These are phyloP conservation scores for Colletes gigas DNA, from an alignment of 1,140 invertebrate genomes.

Conservation along the genomic window DNA sequence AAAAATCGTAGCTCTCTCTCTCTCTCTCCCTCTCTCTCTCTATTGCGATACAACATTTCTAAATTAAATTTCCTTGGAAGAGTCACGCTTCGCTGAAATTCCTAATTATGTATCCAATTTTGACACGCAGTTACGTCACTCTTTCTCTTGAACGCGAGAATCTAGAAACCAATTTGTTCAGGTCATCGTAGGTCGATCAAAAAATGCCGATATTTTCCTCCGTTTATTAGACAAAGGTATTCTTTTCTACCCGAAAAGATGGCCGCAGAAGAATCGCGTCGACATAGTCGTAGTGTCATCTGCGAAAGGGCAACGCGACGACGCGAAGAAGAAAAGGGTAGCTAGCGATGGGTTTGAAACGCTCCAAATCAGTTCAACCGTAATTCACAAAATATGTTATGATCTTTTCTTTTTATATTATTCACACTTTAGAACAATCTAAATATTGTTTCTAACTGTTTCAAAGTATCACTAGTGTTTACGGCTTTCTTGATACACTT, in stretches of 20 bases:
- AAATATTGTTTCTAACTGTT: too few species aligned
- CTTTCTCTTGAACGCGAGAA: not conserved
- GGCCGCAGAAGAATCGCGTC: not conserved
- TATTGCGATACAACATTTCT: not conserved
- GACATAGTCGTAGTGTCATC: not conserved
- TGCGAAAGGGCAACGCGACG: not conserved
- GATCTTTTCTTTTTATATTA: not conserved
- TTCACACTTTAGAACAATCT: too few species aligned
- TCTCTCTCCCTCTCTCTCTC: not conserved
- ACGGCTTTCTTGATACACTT: too few species aligned
- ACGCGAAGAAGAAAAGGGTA: not conserved
- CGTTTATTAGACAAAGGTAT: not conserved
- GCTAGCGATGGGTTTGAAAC: not conserved
- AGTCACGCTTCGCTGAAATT: not conserved
- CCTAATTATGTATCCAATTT: not conserved
- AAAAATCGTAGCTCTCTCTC: not conserved
- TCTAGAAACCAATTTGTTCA: not conserved
- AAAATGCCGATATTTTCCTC: not conserved
- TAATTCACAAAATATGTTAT: not conserved
- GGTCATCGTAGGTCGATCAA: not conserved
- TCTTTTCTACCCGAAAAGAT: not conserved
- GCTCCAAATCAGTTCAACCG: not conserved
- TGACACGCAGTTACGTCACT: not conserved
- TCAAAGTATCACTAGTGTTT: too few species aligned
- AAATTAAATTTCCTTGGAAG: not conserved